A percentile compares a stretch with the other conserved stretches of the same genome.
Conservation (phyloP, 2,113 vertebrate species). For the Copsychus sechellarum region DNA sequence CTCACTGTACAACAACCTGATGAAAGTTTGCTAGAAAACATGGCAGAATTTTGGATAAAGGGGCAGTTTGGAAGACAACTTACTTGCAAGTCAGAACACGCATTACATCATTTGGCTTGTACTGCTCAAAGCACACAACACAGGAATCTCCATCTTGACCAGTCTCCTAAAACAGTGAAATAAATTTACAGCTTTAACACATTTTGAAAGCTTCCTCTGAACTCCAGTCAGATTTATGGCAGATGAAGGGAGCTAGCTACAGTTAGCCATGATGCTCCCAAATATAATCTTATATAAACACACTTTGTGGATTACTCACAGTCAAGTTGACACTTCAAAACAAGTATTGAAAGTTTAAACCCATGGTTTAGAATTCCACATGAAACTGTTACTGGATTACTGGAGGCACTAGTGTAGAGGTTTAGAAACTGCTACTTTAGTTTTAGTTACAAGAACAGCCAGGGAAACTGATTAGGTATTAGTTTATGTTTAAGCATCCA, state of each 20-base stretch:
- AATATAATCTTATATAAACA: neutral
- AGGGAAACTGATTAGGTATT: neutral
- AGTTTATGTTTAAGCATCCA: neutral
- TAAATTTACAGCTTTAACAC: neutral
- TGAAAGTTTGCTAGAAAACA: neutral
- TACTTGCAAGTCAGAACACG: constrained; percentile 92
- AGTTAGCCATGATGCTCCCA: neutral
- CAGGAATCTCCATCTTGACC: constrained; percentile 82
- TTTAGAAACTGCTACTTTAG: neutral
- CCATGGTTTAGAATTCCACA: neutral
- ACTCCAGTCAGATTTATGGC: neutral
- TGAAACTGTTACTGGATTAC: neutral
- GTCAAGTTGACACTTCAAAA: neutral
- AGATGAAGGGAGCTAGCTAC: neutral
- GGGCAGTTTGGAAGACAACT: constrained; percentile 43
- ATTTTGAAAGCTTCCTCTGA: neutral
- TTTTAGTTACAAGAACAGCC: neutral
- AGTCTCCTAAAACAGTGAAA: constrained; percentile 74
- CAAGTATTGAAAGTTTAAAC: neutral
- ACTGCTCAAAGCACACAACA: constrained; percentile 90
- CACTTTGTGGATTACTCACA: neutral
- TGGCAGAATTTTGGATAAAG: neutral
- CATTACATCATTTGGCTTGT: constrained; percentile 85
- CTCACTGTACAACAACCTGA: neutral
- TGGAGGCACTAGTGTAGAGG: neutral